These are phyloP conservation scores for Bos javanicus DNA, from an alignment of 2,113 vertebrate genomes.

Conservation along the genomic window DNA sequence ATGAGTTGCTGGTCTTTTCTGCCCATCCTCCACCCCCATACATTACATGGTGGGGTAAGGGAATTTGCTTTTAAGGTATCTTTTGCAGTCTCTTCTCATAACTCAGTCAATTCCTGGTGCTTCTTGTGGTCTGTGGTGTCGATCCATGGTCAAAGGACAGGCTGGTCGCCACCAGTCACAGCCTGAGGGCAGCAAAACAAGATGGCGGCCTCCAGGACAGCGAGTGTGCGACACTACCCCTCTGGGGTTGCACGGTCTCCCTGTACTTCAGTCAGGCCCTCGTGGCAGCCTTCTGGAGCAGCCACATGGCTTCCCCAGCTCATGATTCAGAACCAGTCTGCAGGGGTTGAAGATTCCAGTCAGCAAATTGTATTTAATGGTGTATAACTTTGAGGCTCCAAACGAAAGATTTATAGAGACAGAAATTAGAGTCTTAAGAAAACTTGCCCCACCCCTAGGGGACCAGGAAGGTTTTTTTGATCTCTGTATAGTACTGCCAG, in stretches of 20 bases:
- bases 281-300: not conserved
- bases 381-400: not conserved
- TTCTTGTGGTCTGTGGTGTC: not conserved
- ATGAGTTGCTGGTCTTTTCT: not conserved
- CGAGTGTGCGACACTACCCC: rapidly evolving
- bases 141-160: not conserved
- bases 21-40: not conserved
- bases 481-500: not conserved
- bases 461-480: not conserved
- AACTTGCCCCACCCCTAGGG: not conserved
- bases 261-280: not conserved
- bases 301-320: not conserved
- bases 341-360: not conserved
- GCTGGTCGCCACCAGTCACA: not conserved
- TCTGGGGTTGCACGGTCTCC: rapidly evolving
- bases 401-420: not conserved
- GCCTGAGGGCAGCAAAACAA: not conserved
- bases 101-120: not conserved
- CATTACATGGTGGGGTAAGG: not conserved
- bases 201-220: not conserved
- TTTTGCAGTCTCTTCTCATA: slow-evolving; percentile 59
- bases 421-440: not conserved
- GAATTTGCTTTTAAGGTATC: slow-evolving; percentile 68
- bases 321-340: not conserved
- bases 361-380: not conserved